Evolutionary conservation across 2,888 invertebrate genomes (phyloP).

Genomic region (Eupithecia insigniata): DNA sequence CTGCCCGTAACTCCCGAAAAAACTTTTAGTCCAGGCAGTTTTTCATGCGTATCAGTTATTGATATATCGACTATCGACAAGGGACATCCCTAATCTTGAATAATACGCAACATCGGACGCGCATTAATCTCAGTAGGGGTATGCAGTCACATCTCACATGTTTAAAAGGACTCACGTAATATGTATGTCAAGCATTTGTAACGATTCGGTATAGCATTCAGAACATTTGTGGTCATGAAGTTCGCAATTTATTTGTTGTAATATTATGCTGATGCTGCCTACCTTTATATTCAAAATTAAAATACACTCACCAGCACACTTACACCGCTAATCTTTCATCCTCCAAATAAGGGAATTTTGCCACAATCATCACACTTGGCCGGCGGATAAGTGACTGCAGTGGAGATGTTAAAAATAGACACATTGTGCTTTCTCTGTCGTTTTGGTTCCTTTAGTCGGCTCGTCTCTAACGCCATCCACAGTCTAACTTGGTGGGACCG

Average conservation of each 20-base stretch:
- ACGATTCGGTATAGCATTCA: neutral
- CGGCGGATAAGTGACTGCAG: neutral
- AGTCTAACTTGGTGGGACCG: neutral
- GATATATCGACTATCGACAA: conserved; percentile 23
- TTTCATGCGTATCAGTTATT: conserved; percentile 22
- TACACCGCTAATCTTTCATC: neutral
- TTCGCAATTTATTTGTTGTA: neutral
- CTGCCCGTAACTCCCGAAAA: neutral
- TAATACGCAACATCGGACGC: conserved; percentile 29
- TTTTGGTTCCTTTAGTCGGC: neutral
- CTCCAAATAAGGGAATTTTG: neutral
- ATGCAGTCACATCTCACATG: conserved; percentile 23
- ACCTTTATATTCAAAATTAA: neutral
- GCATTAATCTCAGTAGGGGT: conserved; percentile 28
- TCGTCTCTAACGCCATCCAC: neutral
- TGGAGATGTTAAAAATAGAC: neutral
- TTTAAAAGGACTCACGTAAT: neutral
- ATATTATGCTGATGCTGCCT: neutral
- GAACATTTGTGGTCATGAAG: neutral
- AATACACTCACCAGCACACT: neutral
- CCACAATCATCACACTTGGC: neutral
- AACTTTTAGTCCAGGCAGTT: conserved; percentile 4
- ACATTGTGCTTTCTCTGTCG: neutral
- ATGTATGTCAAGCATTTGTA: neutral
- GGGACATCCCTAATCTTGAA: conserved; percentile 33